Evolutionary conservation across 2,888 invertebrate species (phyloP).

Genomic region (Polydrusus pterygomalis): DNA sequence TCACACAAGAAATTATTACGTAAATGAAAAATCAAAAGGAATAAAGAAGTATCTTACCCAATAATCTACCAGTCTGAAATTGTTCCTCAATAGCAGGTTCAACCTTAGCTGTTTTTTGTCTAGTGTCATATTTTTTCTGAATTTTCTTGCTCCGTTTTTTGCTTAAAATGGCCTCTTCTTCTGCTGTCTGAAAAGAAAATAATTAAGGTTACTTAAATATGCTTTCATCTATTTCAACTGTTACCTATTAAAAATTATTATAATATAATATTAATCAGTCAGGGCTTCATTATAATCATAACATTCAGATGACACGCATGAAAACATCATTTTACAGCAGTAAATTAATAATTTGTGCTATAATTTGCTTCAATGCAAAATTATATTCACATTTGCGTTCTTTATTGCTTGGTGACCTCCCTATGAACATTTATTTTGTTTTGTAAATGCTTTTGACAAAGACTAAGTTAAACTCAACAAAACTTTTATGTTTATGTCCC

Average conservation of each 20-base stretch:
- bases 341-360: too few relatives aligned
- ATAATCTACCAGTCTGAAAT: conserved; percentile 95
- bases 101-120: conserved; percentile 95
- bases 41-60: conserved; percentile 78
- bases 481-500: too few relatives aligned
- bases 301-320: conserved; percentile 79
- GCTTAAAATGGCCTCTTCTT: conserved; percentile 94
- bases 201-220: background rate
- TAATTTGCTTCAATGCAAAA: too few relatives aligned
- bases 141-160: conserved; percentile 96
- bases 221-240: background rate
- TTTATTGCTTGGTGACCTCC: too few relatives aligned
- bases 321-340: conserved; percentile 68
- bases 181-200: conserved; percentile 82
- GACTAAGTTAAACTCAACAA: too few relatives aligned
- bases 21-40: too few relatives aligned
- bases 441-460: too few relatives aligned
- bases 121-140: conserved; percentile 92
- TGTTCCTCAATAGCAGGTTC: conserved; percentile 96
- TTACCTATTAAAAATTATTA: background rate
- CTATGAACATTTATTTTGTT: too few relatives aligned
- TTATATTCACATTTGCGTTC: too few relatives aligned
- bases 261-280: conserved; percentile 24
- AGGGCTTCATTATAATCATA: conserved; percentile 59
- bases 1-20: too few relatives aligned